Evolutionary conservation across 2,797 vertebrate genomes (phyloP).

Genomic region (Euphonia xanthogaster): DNA sequence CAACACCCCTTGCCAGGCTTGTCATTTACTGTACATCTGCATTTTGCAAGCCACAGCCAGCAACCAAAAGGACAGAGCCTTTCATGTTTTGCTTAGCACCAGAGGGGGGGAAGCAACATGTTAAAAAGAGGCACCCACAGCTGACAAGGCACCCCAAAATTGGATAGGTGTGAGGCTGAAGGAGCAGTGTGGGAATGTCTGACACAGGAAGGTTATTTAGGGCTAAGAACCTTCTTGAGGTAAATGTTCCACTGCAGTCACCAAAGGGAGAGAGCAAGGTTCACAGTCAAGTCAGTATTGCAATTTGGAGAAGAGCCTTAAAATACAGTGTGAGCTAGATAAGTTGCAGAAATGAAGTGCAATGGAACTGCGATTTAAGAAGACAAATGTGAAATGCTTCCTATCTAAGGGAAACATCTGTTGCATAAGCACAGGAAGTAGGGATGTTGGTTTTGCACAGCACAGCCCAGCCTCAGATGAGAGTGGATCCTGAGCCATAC

Average conservation of each 20-base stretch:
- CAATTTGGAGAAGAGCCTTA: neutral
- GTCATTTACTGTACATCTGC: slow-evolving; percentile 33
- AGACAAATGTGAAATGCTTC: neutral
- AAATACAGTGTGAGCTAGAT: neutral
- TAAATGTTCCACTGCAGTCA: neutral
- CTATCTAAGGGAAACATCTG: neutral
- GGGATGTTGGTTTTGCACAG: neutral
- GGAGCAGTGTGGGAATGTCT: neutral
- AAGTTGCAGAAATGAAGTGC: neutral
- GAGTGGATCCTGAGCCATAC: neutral
- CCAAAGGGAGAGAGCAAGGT: neutral
- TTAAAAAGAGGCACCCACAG: neutral
- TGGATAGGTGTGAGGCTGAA: neutral
- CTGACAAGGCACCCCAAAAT: neutral
- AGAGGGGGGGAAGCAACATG: neutral
- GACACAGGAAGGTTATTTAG: neutral
- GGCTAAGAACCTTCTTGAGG: neutral
- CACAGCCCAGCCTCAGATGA: neutral
- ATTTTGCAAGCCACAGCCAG: neutral
- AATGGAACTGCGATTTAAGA: neutral
- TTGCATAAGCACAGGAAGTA: neutral
- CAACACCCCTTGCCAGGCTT: neutral
- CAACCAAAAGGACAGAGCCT: neutral
- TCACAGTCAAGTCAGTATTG: neutral
- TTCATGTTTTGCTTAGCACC: neutral